A percentile compares a stretch with the other conserved stretches of the same genome.
Conservation (phyloP, 2,797 vertebrate genomes). For the Mormyrus hasselquistii region DNA sequence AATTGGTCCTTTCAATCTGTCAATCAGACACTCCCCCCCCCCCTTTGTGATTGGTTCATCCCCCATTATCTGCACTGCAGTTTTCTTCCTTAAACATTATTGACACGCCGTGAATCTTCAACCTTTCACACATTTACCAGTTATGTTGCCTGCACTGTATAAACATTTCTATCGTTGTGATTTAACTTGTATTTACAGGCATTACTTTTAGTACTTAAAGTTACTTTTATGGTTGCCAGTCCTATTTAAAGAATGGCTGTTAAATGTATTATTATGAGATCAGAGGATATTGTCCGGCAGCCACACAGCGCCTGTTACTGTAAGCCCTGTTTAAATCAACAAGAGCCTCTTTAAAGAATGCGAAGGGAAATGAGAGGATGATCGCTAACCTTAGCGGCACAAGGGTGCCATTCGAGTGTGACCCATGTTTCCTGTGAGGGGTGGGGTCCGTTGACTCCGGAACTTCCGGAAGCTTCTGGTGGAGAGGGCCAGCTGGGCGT, state of each 20-base stretch:
- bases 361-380: not conserved
- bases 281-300: not conserved
- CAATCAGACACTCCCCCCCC: not conserved
- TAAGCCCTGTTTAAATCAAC: not conserved
- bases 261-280: not conserved
- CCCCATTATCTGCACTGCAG: not conserved
- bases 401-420: not conserved
- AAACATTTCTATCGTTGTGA: not conserved
- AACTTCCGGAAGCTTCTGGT: not conserved
- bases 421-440: not conserved
- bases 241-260: not conserved
- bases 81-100: not conserved
- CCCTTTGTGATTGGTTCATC: not conserved
- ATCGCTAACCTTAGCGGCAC: not conserved
- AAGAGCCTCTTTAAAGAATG: not conserved
- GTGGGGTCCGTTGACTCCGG: not conserved
- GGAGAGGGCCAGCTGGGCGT: not conserved
- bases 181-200: not conserved
- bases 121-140: not conserved
- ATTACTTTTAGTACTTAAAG: no score
- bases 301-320: no score
- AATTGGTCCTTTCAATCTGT: not conserved
- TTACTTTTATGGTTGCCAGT: not conserved
- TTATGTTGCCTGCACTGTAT: not conserved
- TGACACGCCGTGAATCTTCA: not conserved